Percentiles rank a stretch among this genome's conserved stretches.
phyloP scores from a whole-genome alignment of 2,797 vertebrate genomes.

The Pseudopleuronectes americanus region DNA sequence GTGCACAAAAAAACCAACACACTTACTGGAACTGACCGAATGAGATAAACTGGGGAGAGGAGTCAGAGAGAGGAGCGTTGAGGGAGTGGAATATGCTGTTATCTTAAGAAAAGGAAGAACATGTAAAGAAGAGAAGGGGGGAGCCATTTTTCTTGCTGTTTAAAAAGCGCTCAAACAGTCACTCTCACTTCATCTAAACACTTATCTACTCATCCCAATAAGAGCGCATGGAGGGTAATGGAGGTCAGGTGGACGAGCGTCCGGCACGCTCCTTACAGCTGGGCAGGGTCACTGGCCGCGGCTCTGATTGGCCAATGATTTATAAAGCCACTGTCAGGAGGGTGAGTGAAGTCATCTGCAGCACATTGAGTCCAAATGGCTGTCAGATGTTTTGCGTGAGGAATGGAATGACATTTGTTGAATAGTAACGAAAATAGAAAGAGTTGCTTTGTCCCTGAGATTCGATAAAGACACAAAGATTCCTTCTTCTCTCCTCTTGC shows the following conservation, averaged over 20 bases:
- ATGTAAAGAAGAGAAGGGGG: slow-evolving; percentile 17
- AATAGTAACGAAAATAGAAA: slow-evolving; percentile 20
- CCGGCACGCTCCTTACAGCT: slow-evolving; percentile 76
- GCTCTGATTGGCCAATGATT: slow-evolving; percentile 64
- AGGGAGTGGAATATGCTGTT: slow-evolving; percentile 15
- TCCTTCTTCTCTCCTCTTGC: not conserved
- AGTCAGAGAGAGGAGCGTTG: slow-evolving; percentile 17
- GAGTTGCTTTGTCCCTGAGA: slow-evolving; percentile 7
- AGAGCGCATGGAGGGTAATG: slow-evolving; percentile 23
- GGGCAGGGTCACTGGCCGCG: slow-evolving; percentile 67
- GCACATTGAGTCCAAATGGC: slow-evolving; percentile 50
- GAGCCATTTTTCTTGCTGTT: slow-evolving; percentile 40
- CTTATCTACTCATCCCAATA: slow-evolving; percentile 50
- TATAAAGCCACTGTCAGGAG: slow-evolving; percentile 59
- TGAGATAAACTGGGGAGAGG: slow-evolving; percentile 41
- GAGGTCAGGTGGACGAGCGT: slow-evolving; percentile 49
- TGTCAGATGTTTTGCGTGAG: slow-evolving; percentile 53
- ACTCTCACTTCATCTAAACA: slow-evolving; percentile 50
- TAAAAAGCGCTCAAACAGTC: slow-evolving; percentile 64
- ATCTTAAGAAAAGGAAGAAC: not conserved
- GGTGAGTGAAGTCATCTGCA: slow-evolving; percentile 76
- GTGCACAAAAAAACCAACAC: slow-evolving; percentile 34
- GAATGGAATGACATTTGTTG: slow-evolving; percentile 38
- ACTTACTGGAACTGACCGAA: slow-evolving; percentile 67
- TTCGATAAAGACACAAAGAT: slow-evolving; percentile 11